phyloP scores from a whole-genome alignment of 1,140 invertebrate species.

The Thaumetopoea pityocampa region DNA sequence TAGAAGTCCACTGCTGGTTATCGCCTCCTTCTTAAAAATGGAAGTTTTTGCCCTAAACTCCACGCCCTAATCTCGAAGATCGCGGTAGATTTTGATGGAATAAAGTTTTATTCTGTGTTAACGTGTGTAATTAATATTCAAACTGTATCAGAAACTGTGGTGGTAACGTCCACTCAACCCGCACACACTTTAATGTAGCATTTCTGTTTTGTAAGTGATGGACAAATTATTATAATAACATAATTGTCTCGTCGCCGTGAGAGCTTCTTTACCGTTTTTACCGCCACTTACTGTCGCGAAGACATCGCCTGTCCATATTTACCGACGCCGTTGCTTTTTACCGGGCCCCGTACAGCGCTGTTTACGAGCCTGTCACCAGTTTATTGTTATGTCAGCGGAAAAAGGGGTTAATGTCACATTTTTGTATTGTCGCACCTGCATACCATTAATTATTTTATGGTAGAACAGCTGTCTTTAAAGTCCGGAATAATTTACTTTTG shows the following conservation, averaged over 20 bases:
- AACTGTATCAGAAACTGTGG: too few relatives aligned
- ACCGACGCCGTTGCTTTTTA: constrained; percentile 66
- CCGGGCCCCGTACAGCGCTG: constrained; percentile 45
- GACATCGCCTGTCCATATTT: constrained; percentile 67
- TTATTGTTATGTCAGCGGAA: constrained; percentile 58
- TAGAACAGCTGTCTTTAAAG: too few relatives aligned
- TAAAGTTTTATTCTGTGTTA: too few relatives aligned
- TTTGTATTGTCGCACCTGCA: constrained; percentile 32
- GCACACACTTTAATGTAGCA: neutral
- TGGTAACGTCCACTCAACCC: too few relatives aligned
- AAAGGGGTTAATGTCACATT: constrained; percentile 57
- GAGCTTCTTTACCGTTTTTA: constrained; percentile 35
- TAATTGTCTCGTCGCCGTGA: constrained; percentile 27
- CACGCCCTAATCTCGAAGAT: too few relatives aligned
- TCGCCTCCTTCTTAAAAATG: too few relatives aligned
- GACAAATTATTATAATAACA: constrained; percentile 18
- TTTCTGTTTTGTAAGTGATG: neutral
- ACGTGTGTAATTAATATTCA: too few relatives aligned
- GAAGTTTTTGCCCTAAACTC: too few relatives aligned
- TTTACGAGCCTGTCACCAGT: constrained; percentile 54
- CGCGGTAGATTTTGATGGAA: too few relatives aligned
- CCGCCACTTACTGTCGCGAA: constrained; percentile 27
- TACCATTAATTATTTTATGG: too few relatives aligned
- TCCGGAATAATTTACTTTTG: too few relatives aligned
- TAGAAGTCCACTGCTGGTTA: too few relatives aligned